These are phyloP conservation scores for Hydropotes inermis DNA, from an alignment of 2,113 vertebrate species.

Conservation along the genomic window DNA sequence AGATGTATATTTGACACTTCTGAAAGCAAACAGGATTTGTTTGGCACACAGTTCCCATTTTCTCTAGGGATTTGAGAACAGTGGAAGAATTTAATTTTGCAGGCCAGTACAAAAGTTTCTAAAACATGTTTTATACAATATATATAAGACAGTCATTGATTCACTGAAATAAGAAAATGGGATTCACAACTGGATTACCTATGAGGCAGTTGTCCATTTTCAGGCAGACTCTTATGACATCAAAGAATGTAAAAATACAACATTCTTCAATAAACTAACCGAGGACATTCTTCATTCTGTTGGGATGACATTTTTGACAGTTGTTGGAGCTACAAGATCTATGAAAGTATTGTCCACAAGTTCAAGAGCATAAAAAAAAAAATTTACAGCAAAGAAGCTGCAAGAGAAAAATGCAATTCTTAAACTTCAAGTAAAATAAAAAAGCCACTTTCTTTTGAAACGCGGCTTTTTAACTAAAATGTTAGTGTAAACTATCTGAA, in stretches of 20 bases:
- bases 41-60: background rate
- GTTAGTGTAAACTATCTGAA: background rate
- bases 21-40: conserved; percentile 61
- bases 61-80: conserved; percentile 39
- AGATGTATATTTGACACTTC: conserved; percentile 45
- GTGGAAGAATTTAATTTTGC: conserved; percentile 63
- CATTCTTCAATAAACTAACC: conserved; percentile 35
- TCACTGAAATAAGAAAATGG: conserved; percentile 51
- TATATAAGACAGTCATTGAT: conserved; percentile 44
- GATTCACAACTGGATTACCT: conserved; percentile 20
- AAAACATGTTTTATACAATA: conserved; percentile 12
- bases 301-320: conserved; percentile 43
- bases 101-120: background rate
- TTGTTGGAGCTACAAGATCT: conserved; percentile 22
- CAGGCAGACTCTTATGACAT: background rate
- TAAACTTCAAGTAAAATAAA: background rate
- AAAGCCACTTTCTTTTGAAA: background rate
- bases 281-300: conserved; percentile 55
- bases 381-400: background rate
- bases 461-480: background rate
- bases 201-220: conserved; percentile 5
- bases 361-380: conserved; percentile 37
- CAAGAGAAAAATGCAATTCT: background rate
- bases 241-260: conserved; percentile 54
- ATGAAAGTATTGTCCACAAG: conserved; percentile 38